Conservation (phyloP, 2,797 vertebrate species). For the Craterocephalus amniculus region DNA sequence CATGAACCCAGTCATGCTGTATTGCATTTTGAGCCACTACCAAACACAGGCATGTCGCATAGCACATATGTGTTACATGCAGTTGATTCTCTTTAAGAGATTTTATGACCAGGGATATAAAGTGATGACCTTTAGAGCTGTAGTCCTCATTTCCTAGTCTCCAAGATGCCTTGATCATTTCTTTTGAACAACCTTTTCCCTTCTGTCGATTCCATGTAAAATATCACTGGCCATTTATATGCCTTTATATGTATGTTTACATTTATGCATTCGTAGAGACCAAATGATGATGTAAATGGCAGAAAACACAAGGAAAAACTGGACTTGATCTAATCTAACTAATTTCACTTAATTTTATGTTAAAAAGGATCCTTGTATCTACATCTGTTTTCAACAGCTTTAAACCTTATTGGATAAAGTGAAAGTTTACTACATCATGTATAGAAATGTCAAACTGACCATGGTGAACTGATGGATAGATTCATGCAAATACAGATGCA, state of each 20-base stretch:
- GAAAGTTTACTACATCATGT: too few relatives aligned
- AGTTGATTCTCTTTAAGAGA: neutral
- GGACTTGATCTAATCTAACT: too few relatives aligned
- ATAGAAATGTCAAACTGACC: neutral
- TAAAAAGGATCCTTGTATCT: neutral
- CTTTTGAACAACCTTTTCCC: neutral
- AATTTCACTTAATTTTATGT: neutral
- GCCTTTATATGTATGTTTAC: neutral
- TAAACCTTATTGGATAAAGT: neutral
- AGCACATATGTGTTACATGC: neutral
- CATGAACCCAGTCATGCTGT: slow-evolving; percentile 64
- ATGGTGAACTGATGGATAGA: neutral
- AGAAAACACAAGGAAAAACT: neutral
- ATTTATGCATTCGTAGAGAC: neutral
- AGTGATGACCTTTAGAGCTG: neutral
- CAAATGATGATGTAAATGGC: neutral
- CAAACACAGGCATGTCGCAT: slow-evolving; percentile 6
- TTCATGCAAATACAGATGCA: neutral
- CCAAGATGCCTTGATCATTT: neutral
- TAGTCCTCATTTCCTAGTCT: neutral
- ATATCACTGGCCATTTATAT: neutral
- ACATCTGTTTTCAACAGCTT: too few relatives aligned
- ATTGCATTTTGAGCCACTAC: slow-evolving; percentile 35
- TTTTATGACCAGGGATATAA: neutral
- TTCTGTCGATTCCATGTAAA: neutral